A percentile compares a stretch with the other conserved stretches of the same genome.
phyloP scores from a whole-genome alignment of 2,113 vertebrate species.

The Oostethus manadensis region DNA sequence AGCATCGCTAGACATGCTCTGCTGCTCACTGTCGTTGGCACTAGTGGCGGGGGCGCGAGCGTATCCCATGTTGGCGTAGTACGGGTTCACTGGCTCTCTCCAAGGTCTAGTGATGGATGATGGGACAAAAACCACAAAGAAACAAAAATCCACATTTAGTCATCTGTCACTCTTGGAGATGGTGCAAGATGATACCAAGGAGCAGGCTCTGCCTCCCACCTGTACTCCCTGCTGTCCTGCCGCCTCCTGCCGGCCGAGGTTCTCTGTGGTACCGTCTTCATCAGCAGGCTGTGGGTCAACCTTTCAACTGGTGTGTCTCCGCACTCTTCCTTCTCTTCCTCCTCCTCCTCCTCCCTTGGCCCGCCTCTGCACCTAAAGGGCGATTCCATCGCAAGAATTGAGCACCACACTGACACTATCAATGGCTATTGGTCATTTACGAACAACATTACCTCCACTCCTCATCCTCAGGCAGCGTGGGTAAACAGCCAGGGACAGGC shows the following conservation, averaged over 20 bases:
- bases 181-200: not conserved
- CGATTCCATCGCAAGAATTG: not conserved
- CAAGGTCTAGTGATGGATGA: constrained; percentile 68
- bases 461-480: constrained; percentile 87
- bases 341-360: constrained; percentile 32
- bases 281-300: constrained; percentile 84
- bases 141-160: no score
- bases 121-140: not conserved
- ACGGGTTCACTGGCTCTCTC: constrained; percentile 89
- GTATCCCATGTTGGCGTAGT: constrained; percentile 93
- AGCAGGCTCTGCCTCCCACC: constrained; percentile 63
- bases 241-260: constrained; percentile 69
- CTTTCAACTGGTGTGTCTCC: constrained; percentile 70
- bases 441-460: constrained; percentile 79
- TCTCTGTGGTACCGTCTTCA: constrained; percentile 80
- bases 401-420: not conserved
- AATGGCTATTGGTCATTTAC: no score
- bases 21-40: constrained; percentile 97
- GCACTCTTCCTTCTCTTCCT: constrained; percentile 57
- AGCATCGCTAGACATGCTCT: constrained; percentile 97
- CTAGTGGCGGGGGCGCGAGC: constrained; percentile 91
- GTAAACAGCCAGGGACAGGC: constrained; percentile 80
- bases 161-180: no score
- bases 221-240: constrained; percentile 83
- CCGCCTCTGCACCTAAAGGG: constrained; percentile 49